These are phyloP conservation scores for Lutjanus campechanus DNA, from an alignment of 2,797 vertebrate species.

Conservation along the genomic window DNA sequence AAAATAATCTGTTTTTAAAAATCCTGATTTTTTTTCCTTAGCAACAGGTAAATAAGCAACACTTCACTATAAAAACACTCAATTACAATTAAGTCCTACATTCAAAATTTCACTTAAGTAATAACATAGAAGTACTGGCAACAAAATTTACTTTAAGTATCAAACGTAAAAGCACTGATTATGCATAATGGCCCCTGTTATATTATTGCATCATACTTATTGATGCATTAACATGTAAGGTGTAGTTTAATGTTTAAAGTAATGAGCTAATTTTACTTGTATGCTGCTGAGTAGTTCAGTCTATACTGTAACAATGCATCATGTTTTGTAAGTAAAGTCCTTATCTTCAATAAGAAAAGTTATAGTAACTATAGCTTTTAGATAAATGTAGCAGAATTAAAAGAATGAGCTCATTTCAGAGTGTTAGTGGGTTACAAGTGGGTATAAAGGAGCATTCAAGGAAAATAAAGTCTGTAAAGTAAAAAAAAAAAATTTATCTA, in stretches of 20 bases:
- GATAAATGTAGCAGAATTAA: not conserved
- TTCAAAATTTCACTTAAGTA: not conserved
- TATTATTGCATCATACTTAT: not conserved
- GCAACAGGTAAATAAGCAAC: not conserved
- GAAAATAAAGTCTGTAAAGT: not conserved
- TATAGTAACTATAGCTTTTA: not conserved
- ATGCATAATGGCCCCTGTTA: not conserved
- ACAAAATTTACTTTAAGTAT: not conserved
- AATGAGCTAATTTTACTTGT: not conserved
- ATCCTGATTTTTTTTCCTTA: no score
- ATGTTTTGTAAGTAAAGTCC: not conserved
- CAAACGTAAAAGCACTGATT: not conserved
- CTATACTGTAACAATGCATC: not conserved
- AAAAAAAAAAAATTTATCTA: not conserved
- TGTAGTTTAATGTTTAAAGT: not conserved
- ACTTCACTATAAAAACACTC: not conserved
- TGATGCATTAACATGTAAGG: not conserved
- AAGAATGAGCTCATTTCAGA: not conserved
- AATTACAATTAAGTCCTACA: not conserved
- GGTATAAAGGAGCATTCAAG: no score
- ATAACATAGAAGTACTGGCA: not conserved
- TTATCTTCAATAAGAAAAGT: no score
- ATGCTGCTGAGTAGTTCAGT: not conserved
- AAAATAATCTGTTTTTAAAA: no score
- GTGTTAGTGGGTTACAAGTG: not conserved